Evolutionary conservation across 2,113 vertebrate species (phyloP), one percentile per base, ranked within the genome.

Genomic region (Gadus macrocephalus): DNA sequence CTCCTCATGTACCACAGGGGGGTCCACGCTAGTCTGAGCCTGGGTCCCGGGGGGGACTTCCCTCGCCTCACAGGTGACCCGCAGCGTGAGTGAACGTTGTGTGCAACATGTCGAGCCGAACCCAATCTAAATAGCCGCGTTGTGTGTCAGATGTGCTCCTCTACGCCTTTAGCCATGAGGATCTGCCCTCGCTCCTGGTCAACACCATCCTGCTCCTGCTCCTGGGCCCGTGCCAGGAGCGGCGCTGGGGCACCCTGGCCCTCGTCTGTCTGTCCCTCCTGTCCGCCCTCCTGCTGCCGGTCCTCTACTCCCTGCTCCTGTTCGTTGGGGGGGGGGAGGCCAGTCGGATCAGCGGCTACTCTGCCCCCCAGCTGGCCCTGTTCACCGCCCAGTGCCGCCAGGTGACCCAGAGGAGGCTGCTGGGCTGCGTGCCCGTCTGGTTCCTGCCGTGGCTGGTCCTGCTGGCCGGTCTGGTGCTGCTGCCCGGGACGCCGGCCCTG

Each of bases 301-400:
- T 92, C 9, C 67, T 95, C 38, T 95, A 95, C 70, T 69, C 91
- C 7, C 78, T 94, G 68, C 77, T 94, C 70, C 89, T 92, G 1
- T 89, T 87, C 53, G 79, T 94, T 0, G 85, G 89, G 16, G 75
- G 90, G 0, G 81, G 80, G 0, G 76, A 89, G 20, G 83, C 87
- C 0, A 91, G 88, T 0, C 79, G 92, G 3, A 80, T 94, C 67
- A 87, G 90, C 8, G 93, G 95, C 1, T 94, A 90, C 76, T 92
- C 93, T 14, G 93, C 90, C 3, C 79, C 92, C 42, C 93, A 93
- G 70, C 85, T 96, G 77, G 90, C 93, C 17, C 83, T 95, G 81
- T 83, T 96, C 53, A 91, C 92, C 0, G 90, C 91, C 0, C 91
- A 93, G 69, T 87, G 89, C 69, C 83, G 88, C 5, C 88, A 87